Evolutionary conservation across 2,113 vertebrate species (phyloP).

Genomic region (Neomonachus schauinslandi): DNA sequence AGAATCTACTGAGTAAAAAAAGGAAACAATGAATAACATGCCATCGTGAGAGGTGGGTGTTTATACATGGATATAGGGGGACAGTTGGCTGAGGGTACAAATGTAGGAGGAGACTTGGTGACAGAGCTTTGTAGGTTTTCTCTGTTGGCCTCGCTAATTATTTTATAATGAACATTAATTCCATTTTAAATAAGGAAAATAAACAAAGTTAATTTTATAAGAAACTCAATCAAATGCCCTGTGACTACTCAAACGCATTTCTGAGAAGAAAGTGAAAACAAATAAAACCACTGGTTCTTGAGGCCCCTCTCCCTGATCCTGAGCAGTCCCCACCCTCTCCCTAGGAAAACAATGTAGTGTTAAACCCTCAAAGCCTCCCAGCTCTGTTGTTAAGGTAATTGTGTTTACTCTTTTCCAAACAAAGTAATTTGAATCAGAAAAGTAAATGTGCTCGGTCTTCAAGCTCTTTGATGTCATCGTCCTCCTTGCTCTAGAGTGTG

Average conservation of each 20-base stretch:
- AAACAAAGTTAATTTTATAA: neutral
- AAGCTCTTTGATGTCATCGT: conserved; percentile 77
- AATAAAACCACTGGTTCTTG: conserved; percentile 52
- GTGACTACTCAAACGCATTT: neutral
- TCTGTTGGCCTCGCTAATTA: neutral
- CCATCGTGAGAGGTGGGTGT: fast-evolving
- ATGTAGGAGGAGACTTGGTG: neutral
- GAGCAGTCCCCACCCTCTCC: conserved; percentile 34
- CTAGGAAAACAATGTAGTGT: conserved; percentile 65
- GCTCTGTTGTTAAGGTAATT: conserved; percentile 79
- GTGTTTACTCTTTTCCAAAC: conserved; percentile 76
- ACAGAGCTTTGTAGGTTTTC: neutral
- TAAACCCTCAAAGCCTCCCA: conserved; percentile 74
- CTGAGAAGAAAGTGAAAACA: conserved; percentile 57
- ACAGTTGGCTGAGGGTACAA: neutral
- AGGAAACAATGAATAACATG: neutral
- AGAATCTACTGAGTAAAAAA: neutral
- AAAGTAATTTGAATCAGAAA: conserved; percentile 74
- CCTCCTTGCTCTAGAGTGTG: neutral
- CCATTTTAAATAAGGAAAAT: conserved; percentile 25
- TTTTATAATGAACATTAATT: neutral
- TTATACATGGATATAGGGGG: neutral
- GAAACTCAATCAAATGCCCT: neutral
- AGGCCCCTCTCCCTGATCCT: neutral
- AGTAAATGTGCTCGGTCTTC: conserved; percentile 50